phyloP scores from a whole-genome alignment of 1,140 invertebrate genomes.

The Drosophila trapezifrons region DNA sequence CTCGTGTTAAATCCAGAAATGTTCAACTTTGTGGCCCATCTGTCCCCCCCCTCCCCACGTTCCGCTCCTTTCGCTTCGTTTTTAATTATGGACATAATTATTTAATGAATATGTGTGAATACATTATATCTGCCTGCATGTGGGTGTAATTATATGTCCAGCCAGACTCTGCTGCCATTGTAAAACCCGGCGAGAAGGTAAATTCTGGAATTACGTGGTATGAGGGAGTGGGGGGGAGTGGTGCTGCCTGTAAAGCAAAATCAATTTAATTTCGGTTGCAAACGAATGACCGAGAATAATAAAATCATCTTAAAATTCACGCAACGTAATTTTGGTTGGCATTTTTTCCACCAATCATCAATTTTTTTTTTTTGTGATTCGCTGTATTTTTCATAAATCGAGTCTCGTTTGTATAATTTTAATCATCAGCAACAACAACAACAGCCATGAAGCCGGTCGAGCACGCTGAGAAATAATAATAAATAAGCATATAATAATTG shows the following conservation, averaged over 20 bases:
- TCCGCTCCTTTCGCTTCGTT: constrained; percentile 43
- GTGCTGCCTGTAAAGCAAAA: constrained; percentile 37
- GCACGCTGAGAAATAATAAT: constrained; percentile 67
- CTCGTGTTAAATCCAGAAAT: constrained; percentile 1
- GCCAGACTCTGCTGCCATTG: constrained; percentile 34
- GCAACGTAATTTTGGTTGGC: constrained; percentile 38
- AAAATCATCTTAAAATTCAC: constrained; percentile 76
- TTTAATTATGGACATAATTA: constrained; percentile 78
- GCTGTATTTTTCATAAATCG: constrained; percentile 65
- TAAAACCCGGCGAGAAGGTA: constrained; percentile 20
- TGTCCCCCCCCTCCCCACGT: neutral
- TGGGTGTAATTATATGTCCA: constrained; percentile 58
- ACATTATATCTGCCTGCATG: constrained; percentile 34
- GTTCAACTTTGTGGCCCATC: neutral
- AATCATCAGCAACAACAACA: constrained; percentile 50
- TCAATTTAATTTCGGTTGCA: constrained; percentile 71
- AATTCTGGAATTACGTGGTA: neutral
- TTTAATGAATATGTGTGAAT: constrained; percentile 67
- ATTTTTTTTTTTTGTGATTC: neutral
- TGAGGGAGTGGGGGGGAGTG: neutral
- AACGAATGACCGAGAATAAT: constrained; percentile 35
- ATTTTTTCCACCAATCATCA: constrained; percentile 7
- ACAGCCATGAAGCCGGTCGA: constrained; percentile 9
- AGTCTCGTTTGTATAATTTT: constrained; percentile 71
- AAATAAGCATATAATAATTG: constrained; percentile 81